A percentile compares a stretch with the other conserved stretches of the same genome.
Conservation (phyloP, 2,888 invertebrate species). For the Phaedon cochleariae region DNA sequence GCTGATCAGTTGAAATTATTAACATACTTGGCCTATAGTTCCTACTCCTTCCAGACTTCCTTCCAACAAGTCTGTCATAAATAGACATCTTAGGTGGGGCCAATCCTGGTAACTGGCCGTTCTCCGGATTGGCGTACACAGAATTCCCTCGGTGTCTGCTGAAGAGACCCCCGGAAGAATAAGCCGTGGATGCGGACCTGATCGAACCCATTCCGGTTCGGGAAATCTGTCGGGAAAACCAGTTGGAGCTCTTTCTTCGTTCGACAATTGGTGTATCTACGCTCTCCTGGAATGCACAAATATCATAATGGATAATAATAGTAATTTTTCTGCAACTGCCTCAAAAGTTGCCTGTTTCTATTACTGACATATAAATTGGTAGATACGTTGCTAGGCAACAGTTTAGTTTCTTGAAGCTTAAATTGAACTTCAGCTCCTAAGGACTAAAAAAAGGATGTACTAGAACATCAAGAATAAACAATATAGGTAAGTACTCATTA, state of each 20-base stretch:
- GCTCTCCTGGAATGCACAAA: constrained; percentile 74
- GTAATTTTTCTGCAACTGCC: too few species aligned
- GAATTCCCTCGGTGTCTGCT: constrained; percentile 82
- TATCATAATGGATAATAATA: too few species aligned
- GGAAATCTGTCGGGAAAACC: constrained; percentile 87
- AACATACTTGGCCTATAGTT: constrained; percentile 45
- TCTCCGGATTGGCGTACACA: constrained; percentile 68
- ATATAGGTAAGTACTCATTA: too few species aligned
- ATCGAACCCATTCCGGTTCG: constrained; percentile 86
- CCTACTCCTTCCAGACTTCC: constrained; percentile 76
- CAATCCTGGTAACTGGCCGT: constrained; percentile 65
- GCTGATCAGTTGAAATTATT: too few species aligned
- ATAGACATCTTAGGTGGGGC: constrained; percentile 76
- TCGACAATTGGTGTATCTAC: constrained; percentile 90
- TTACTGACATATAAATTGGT: too few species aligned
- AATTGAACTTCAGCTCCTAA: too few species aligned
- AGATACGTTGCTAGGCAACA: too few species aligned
- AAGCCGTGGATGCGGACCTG: constrained; percentile 85
- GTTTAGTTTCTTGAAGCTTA: too few species aligned
- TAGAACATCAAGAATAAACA: too few species aligned
- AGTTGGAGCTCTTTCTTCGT: constrained; percentile 77
- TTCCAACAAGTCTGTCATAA: constrained; percentile 83
- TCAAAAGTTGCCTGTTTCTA: too few species aligned
- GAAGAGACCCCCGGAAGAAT: constrained; percentile 82
- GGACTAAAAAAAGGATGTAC: too few species aligned